phyloP scores from a whole-genome alignment of 1,140 invertebrate species.

The Neocloeon triangulifer region DNA sequence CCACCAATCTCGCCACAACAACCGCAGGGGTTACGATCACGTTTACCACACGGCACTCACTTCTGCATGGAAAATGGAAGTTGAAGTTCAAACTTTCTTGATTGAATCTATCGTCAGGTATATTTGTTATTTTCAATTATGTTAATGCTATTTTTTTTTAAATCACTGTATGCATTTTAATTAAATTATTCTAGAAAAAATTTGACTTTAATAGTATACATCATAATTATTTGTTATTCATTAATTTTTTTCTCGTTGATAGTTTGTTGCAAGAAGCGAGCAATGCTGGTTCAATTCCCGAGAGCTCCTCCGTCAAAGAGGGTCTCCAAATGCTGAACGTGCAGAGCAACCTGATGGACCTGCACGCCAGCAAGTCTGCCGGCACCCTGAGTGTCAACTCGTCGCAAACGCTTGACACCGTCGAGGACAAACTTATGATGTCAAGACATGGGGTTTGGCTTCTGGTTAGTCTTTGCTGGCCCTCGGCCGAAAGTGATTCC shows the following conservation, averaged over 20 bases:
- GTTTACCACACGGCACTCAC: conserved; percentile 69
- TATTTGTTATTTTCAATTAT: conserved; percentile 9
- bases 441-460: conserved; percentile 94
- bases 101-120: conserved; percentile 92
- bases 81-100: conserved; percentile 78
- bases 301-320: not conserved
- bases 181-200: no score
- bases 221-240: not conserved
- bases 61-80: conserved; percentile 67
- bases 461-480: conserved; percentile 79
- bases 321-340: conserved; percentile 16
- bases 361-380: no score
- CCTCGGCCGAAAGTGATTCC: conserved; percentile 41
- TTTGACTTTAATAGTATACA: conserved; percentile 4
- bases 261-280: not conserved
- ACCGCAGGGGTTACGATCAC: conserved; percentile 63
- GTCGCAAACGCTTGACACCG: no score
- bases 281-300: not conserved
- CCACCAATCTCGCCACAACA: conserved; percentile 71
- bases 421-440: conserved; percentile 64
- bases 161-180: no score
- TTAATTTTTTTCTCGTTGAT: not conserved
- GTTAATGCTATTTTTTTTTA: no score
- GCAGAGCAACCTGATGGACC: conserved; percentile 18
- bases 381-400: no score